Base-by-base conservation (phyloP, 2,888 invertebrate species). In the Drosophila mimica region DNA sequence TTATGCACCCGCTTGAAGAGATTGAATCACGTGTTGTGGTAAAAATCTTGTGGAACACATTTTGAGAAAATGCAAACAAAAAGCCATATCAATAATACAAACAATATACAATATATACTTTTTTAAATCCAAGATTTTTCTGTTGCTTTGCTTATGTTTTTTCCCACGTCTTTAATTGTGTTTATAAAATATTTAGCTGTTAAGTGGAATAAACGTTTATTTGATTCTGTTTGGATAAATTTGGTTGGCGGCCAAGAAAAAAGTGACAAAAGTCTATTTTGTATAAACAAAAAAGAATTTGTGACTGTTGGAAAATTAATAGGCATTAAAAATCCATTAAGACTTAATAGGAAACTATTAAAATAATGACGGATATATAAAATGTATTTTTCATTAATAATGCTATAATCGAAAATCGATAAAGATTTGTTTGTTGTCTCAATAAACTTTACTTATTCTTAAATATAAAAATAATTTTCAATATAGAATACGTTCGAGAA, bases 91-190 rank as follows among this genome's bases (percentile, higher is more conserved):
- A 40, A 49, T 20, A 69, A 67, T n/a, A 62, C 69, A 63, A 53
- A 69, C 59, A 59, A 68, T n/a, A 40, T 36, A 4, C 46, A 25
- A 25, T 25, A 51, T 43, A 60, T 59, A 38, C 8, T 38, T 48
- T 38, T 68, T 67, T 58, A 57, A 51, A 62, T 59, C 31, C 59
- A 25, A 30, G 33, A 51, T 4, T 33, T 34, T 38, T 15, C 4
- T 28, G 51, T 54, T 60, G 57, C 33, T 43, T 38, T 71, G 53
- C 72, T 77, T 51, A 76, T 79, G 57, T 66, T 71, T 81, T 89
- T 87, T 84, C 89, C 77, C 84, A 89, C 84, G 79, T 76, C 72
- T 78, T 78, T 63, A 64, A 68, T 68, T 48, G 64, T 69, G 52
- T 89, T 89, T 90, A 89, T 81, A 33, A 73, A 51, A 68, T 63